A percentile compares a stretch with the other conserved stretches of the same genome.
phyloP scores from a whole-genome alignment of 2,113 vertebrate genomes.

The Dasypus novemcinctus region DNA sequence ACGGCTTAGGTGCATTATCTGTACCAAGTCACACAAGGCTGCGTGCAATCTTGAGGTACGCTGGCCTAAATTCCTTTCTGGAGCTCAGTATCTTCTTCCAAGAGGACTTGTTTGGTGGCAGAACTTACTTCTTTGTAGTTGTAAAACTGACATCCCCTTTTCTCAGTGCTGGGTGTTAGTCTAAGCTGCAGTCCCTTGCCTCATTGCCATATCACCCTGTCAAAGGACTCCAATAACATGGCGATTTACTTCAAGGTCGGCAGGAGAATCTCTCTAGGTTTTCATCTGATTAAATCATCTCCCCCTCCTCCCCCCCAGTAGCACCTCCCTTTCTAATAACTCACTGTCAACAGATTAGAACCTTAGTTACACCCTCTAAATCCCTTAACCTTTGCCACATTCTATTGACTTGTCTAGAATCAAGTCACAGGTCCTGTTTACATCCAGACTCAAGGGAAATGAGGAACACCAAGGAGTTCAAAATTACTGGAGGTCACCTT shows the following conservation, averaged over 20 bases:
- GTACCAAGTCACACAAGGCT: neutral
- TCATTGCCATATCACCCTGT: neutral
- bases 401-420: neutral
- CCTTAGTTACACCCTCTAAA: neutral
- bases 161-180: no score
- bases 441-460: neutral
- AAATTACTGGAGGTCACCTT: neutral
- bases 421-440: neutral
- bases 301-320: neutral
- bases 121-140: neutral
- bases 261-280: neutral
- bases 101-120: neutral
- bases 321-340: neutral
- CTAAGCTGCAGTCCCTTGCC: neutral
- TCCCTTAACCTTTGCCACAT: neutral
- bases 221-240: neutral
- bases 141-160: no score
- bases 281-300: neutral
- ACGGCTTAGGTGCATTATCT: neutral
- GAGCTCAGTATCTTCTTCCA: neutral
- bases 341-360: neutral
- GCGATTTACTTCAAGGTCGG: neutral
- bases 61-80: neutral
- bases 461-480: neutral
- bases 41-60: neutral